Evolutionary conservation across 2,888 invertebrate species (phyloP).

Genomic region (Ochropleura leucogaster): DNA sequence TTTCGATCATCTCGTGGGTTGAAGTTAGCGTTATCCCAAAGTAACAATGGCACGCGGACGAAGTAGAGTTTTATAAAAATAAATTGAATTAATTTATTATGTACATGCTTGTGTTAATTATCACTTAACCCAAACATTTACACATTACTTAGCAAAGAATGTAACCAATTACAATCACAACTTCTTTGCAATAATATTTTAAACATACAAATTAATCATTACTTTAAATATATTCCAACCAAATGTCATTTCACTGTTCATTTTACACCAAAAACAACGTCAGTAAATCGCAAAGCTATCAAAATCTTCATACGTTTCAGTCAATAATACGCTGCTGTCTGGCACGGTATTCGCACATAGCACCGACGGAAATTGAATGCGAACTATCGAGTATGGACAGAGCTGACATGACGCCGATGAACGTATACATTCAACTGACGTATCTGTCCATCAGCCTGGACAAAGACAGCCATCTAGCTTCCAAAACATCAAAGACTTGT

Average conservation of each 20-base stretch:
- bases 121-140: not conserved
- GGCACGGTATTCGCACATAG: conserved; percentile 71
- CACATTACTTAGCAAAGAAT: not conserved
- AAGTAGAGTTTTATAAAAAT: too few relatives aligned
- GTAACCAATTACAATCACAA: not conserved
- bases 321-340: conserved; percentile 74
- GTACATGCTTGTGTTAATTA: not conserved
- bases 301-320: conserved; percentile 71
- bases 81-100: not conserved
- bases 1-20: too few relatives aligned
- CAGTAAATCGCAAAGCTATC: conserved; percentile 56
- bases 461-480: conserved; percentile 82
- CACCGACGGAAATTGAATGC: conserved; percentile 84
- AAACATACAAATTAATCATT: not conserved
- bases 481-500: conserved; percentile 74
- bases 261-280: conserved; percentile 20
- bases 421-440: conserved; percentile 75
- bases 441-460: conserved; percentile 76
- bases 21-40: too few relatives aligned
- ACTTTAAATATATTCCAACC: conserved; percentile 10
- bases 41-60: too few relatives aligned
- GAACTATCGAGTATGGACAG: conserved; percentile 78
- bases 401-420: conserved; percentile 73
- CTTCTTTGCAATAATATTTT: too few relatives aligned
- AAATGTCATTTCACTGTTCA: not conserved